Percentiles rank a stretch among this genome's conserved stretches.
Evolutionary conservation across 1,140 invertebrate genomes (phyloP).

Genomic region (Drosophila trapezifrons): DNA sequence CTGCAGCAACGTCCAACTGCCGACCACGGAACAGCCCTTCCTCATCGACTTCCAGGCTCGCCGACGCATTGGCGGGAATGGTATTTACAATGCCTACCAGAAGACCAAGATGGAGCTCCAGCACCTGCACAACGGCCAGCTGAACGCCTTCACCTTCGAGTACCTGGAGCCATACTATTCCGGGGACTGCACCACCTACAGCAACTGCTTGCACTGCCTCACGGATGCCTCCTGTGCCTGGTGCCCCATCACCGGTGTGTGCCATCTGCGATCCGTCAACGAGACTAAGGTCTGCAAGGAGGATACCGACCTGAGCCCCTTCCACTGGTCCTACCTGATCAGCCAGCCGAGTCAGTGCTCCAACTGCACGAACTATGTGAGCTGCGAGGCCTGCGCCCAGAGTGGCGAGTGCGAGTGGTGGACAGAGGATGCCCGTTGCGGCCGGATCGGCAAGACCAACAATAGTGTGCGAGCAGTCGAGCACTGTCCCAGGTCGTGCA

Average conservation of each 20-base stretch:
- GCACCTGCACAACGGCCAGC: slow-evolving; percentile 89
- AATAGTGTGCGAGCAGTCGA: slow-evolving; percentile 87
- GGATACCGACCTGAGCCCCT: slow-evolving; percentile 27
- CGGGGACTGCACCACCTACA: slow-evolving; percentile 91
- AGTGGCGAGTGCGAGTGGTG: slow-evolving; percentile 93
- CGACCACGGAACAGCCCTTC: slow-evolving; percentile 85
- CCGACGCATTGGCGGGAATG: slow-evolving; percentile 76
- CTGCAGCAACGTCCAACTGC: slow-evolving; percentile 87
- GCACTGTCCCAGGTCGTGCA: slow-evolving; percentile 90
- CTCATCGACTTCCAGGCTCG: slow-evolving; percentile 90
- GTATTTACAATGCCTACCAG: slow-evolving; percentile 85
- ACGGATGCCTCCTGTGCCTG: slow-evolving; percentile 95
- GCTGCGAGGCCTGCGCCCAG: slow-evolving; percentile 89
- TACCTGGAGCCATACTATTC: slow-evolving; percentile 94
- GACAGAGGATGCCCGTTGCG: slow-evolving; percentile 93
- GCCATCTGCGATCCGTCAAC: slow-evolving; percentile 87
- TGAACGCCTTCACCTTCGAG: slow-evolving; percentile 93
- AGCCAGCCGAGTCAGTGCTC: slow-evolving; percentile 92
- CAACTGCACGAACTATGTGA: slow-evolving; percentile 94
- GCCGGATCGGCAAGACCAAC: slow-evolving; percentile 89
- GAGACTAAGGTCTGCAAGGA: slow-evolving; percentile 87
- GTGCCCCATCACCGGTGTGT: slow-evolving; percentile 90
- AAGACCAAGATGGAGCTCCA: slow-evolving; percentile 92
- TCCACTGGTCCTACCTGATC: slow-evolving; percentile 90
- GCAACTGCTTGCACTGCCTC: slow-evolving; percentile 94